phyloP scores from a whole-genome alignment of 2,888 invertebrate species.

The Polietes domitor region DNA sequence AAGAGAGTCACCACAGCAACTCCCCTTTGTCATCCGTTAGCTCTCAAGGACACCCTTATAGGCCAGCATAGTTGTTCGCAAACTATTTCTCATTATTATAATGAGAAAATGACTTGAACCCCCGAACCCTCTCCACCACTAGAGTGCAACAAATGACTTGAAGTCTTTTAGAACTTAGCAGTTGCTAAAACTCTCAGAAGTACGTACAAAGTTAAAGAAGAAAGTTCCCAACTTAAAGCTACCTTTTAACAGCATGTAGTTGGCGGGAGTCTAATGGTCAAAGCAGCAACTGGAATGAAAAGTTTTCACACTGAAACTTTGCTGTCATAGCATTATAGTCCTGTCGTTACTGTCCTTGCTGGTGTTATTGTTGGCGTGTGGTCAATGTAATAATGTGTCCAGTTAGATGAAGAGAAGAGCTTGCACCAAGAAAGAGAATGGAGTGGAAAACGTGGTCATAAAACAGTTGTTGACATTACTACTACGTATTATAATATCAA shows the following conservation, averaged over 20 bases:
- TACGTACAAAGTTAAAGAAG: no score
- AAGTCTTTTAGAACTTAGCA: background rate
- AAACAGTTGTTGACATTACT: constrained; percentile 28
- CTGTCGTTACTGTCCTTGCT: background rate
- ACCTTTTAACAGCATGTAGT: background rate
- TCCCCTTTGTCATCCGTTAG: no score
- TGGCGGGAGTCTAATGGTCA: background rate
- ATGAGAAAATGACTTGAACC: background rate
- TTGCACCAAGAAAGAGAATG: background rate
- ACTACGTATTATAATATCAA: background rate
- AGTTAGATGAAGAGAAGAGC: background rate
- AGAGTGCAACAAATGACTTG: background rate
- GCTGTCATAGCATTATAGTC: background rate
- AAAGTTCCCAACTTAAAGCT: background rate
- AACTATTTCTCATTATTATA: background rate
- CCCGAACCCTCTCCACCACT: background rate
- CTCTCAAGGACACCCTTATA: no score
- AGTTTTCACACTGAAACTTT: background rate
- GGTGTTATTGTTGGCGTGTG: background rate
- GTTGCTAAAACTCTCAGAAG: no score
- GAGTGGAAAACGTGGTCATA: background rate
- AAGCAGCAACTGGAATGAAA: background rate
- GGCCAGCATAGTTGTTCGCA: background rate
- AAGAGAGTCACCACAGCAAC: no score
- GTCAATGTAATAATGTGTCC: background rate